A percentile compares a stretch with the other conserved stretches of the same genome.
These are phyloP conservation scores for Chloebia gouldiae DNA, from an alignment of 2,113 vertebrate genomes.

Conservation along the genomic window DNA sequence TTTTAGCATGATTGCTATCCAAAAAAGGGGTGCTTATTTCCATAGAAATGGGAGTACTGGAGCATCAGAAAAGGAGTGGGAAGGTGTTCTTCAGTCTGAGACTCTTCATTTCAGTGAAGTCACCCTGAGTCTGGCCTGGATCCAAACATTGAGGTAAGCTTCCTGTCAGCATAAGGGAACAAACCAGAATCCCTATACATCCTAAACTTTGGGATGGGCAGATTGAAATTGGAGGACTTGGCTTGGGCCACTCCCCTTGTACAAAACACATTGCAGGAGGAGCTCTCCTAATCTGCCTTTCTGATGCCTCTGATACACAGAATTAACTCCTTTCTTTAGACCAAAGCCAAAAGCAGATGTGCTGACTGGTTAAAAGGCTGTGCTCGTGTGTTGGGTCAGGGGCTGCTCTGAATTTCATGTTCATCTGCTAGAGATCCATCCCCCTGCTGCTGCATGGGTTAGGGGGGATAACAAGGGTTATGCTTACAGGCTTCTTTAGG, in stretches of 20 bases:
- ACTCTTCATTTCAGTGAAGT: background rate
- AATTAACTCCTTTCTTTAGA: background rate
- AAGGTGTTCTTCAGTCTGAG: background rate
- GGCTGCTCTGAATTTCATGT: background rate
- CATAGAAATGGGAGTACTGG: background rate
- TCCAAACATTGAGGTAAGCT: background rate
- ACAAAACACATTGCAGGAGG: rapidly evolving
- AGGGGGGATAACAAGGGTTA: background rate
- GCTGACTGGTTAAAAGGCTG: background rate
- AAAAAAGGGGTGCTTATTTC: background rate
- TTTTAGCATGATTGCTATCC: background rate
- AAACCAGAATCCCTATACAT: rapidly evolving
- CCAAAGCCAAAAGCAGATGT: background rate
- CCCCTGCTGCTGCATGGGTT: background rate
- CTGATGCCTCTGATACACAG: background rate
- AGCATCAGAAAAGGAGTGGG: conserved; percentile 2
- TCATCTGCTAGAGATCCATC: background rate
- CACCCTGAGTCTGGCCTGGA: background rate
- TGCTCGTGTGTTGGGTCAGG: background rate
- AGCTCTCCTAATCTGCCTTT: background rate
- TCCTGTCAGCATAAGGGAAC: background rate
- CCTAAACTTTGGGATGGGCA: background rate
- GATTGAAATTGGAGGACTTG: background rate
- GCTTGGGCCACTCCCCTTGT: background rate
- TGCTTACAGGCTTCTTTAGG: background rate